These are phyloP conservation scores for Labeo catla DNA, from an alignment of 2,113 vertebrate genomes.

Conservation along the genomic window DNA sequence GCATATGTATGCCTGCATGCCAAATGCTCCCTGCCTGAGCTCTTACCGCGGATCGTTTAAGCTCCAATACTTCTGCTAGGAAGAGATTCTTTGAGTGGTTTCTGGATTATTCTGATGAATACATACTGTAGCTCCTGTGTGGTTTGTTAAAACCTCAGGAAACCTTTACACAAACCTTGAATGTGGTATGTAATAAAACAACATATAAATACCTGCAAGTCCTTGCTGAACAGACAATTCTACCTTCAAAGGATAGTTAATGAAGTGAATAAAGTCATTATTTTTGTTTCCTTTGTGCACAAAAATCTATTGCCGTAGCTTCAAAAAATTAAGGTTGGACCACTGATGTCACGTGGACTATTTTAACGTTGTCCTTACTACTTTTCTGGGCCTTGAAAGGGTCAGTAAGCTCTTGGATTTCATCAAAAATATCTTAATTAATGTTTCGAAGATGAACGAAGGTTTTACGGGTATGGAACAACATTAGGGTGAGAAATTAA, in stretches of 20 bases:
- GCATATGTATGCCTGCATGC: slow-evolving; percentile 73
- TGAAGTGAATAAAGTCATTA: too few species aligned
- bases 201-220: not conserved
- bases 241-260: not conserved
- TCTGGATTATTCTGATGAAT: not conserved
- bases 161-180: not conserved
- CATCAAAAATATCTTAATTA: too few species aligned
- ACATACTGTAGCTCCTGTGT: not conserved
- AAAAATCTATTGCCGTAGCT: too few species aligned
- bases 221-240: not conserved
- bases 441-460: too few species aligned
- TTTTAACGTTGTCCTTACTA: too few species aligned
- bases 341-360: too few species aligned
- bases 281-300: too few species aligned
- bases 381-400: too few species aligned
- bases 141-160: not conserved
- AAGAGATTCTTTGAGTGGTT: slow-evolving; percentile 6
- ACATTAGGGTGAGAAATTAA: too few species aligned
- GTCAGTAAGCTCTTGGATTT: too few species aligned
- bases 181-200: not conserved
- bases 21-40: slow-evolving; percentile 72
- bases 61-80: slow-evolving; percentile 36
- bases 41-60: slow-evolving; percentile 64
- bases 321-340: too few species aligned
- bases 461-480: too few species aligned